A percentile compares a stretch with the other conserved stretches of the same genome.
These are phyloP conservation scores for Cyphotilapia sp. DNA, from an alignment of 2,113 vertebrate genomes.

Conservation along the genomic window DNA sequence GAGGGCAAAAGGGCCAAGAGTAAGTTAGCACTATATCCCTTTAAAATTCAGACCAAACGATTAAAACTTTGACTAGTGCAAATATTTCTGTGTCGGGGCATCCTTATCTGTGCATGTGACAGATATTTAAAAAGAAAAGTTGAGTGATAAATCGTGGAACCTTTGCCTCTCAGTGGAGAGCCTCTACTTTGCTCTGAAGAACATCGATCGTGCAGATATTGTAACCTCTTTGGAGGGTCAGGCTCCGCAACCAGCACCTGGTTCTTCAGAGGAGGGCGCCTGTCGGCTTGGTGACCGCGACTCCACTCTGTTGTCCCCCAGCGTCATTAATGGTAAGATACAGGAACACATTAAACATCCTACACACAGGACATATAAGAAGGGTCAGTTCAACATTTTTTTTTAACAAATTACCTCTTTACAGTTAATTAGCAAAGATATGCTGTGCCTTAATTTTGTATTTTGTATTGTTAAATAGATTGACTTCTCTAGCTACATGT, in stretches of 20 bases:
- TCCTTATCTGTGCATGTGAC: background rate
- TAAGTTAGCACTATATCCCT: constrained; percentile 61
- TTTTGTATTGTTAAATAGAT: background rate
- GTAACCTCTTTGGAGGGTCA: constrained; percentile 82
- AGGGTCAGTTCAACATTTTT: background rate
- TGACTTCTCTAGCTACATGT: background rate
- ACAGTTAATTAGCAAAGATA: background rate
- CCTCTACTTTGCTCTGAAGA: constrained; percentile 80
- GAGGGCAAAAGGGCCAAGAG: constrained; percentile 86
- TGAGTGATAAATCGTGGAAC: background rate
- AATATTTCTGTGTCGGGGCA: background rate
- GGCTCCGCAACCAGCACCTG: constrained; percentile 64
- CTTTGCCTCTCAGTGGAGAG: constrained; percentile 76
- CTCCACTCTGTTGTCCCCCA: constrained; percentile 80
- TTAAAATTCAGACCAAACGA: background rate
- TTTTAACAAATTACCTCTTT: background rate
- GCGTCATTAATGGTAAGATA: constrained; percentile 90
- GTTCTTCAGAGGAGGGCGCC: constrained; percentile 71
- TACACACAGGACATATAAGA: background rate
- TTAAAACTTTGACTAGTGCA: background rate
- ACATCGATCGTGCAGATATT: constrained; percentile 88
- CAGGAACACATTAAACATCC: background rate
- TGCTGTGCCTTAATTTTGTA: background rate
- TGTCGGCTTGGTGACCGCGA: constrained; percentile 75
- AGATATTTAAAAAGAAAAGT: background rate